Conservation (phyloP, 2,113 vertebrate genomes). For the Saccopteryx bilineata region DNA sequence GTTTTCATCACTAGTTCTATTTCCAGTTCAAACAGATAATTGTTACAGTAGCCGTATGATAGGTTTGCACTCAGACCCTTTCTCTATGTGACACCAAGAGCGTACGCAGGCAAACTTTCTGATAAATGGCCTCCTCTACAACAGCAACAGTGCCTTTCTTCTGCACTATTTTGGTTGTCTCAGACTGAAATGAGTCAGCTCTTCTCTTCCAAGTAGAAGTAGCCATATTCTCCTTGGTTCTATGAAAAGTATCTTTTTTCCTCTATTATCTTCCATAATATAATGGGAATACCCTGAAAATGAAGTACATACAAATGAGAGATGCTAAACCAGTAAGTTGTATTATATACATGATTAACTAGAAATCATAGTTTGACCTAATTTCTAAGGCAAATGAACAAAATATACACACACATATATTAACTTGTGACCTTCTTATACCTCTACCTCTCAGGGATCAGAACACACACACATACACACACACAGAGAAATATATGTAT, state of each 20-base stretch:
- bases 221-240: neutral
- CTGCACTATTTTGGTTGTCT: neutral
- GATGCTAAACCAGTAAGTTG: neutral
- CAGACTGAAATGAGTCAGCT: neutral
- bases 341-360: neutral
- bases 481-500: neutral
- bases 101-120: neutral
- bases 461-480: neutral
- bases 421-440: neutral
- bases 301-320: neutral
- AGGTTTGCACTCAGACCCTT: neutral
- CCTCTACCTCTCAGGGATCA: neutral
- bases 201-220: neutral
- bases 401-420: neutral
- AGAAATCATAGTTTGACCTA: neutral
- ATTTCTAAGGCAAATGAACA: neutral
- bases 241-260: neutral
- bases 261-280: neutral
- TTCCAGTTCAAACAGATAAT: neutral
- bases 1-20: neutral
- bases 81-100: neutral
- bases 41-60: neutral
- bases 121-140: neutral
- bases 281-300: neutral
- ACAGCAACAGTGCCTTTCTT: neutral